phyloP scores from a whole-genome alignment of 2,113 vertebrate species.

The Arvicanthis niloticus region DNA sequence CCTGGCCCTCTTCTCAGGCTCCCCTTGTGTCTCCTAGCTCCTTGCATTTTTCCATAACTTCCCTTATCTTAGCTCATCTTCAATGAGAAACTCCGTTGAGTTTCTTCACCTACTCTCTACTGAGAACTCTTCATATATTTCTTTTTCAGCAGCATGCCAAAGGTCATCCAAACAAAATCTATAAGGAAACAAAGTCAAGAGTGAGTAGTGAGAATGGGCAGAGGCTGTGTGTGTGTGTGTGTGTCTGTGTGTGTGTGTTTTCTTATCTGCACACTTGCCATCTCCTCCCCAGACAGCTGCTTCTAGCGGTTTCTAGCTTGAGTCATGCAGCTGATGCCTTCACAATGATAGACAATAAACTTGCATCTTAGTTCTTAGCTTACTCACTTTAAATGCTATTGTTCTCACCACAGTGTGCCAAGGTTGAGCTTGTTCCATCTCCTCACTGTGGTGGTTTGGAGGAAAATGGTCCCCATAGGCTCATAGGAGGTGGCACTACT shows the following conservation, averaged over 20 bases:
- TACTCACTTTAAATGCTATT: neutral
- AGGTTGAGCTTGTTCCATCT: neutral
- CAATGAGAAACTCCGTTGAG: neutral
- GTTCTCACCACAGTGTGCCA: neutral
- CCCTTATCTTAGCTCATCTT: neutral
- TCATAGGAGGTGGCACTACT: neutral
- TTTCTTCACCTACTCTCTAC: too few species aligned
- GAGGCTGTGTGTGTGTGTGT: neutral
- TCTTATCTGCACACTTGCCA: neutral
- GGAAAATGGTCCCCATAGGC: neutral
- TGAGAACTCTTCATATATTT: neutral
- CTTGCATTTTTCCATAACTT: neutral
- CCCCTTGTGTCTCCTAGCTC: neutral
- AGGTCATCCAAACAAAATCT: neutral
- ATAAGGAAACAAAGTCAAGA: neutral
- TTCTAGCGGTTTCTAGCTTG: neutral
- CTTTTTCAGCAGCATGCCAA: neutral
- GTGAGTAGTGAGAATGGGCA: neutral
- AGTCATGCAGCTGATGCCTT: neutral
- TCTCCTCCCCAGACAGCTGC: too few species aligned
- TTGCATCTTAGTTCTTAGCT: neutral
- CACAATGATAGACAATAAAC: neutral
- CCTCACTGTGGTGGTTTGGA: neutral
- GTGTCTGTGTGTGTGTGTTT: neutral
- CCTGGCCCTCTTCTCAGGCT: too few species aligned